Base-by-base conservation (phyloP, 2,113 vertebrate genomes). In the Labeo catla region DNA sequence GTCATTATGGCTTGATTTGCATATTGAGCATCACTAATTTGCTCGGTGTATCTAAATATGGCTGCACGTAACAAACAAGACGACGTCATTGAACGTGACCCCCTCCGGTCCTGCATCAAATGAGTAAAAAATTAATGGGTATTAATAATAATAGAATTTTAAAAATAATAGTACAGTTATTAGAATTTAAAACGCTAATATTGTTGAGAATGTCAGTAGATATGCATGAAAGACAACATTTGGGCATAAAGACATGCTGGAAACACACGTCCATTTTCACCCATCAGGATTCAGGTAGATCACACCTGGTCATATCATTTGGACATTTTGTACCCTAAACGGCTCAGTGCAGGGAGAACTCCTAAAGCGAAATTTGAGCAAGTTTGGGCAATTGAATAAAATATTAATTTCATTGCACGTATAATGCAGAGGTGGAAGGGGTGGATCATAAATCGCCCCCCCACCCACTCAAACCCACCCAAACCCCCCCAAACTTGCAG, bases 71-170 rank as follows among this genome's bases (percentile, higher is more conserved):
- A 93, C 93, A 93, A 94, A 94, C 95, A 94, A 94, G 95, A 94
- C 96, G 96, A 98, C 96, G 97, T 98, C 97, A 98, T 68, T 91
- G 95, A 93, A 96, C 95, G 94, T 96, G 96, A 95, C 95, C 96
- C 94, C 94, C 93, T 93, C 90, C 13, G 13, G 23, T 63, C 49
- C 77, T 36, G 16, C n/a, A 36, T 76, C 43, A 63, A 76, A 49
- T 8, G 4, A 63, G 23, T 16, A 19, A 28, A 4, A 50, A 5
- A 39, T 4, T 39, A 39, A 39, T 39, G 5, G 39, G 39, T 39
- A 39, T 39, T 19, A 8, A 57, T 57, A 57, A 59, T 21, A 57
- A 16, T 57, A 63, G n/a, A 11, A 63, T 23, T 4, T 39, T 4
- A 39, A 39, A 1, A 11, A 21, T 15, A 8, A 8, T 21, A 8